Evolutionary conservation across 2,113 vertebrate genomes (phyloP), one percentile per base, ranked within the genome.

Genomic region (Taxidea taxus): DNA sequence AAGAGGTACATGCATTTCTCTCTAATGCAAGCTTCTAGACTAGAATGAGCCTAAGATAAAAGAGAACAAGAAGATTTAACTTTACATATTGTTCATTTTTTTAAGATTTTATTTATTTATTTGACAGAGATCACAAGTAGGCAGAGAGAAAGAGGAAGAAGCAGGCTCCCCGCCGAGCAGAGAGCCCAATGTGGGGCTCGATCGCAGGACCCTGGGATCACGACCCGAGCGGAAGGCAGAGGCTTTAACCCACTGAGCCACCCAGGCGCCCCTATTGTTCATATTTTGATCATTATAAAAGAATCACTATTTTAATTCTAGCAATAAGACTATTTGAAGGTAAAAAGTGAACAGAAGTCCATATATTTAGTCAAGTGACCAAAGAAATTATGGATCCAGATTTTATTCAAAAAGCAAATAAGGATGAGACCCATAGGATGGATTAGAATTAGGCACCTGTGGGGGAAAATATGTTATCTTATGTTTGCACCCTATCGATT

Each of bases 371-470:
- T 80, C 6, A n/a, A 70, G 39, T 15, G 5, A 51, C 14, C 58
- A 58, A 75, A 94, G 54, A 80, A 90, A 87, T 66, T 23, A 58
- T 3, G 8, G 51, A 23, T 44, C 11, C 47, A 68, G 18, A 49
- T 87, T 84, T 81, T 51, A 74, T 75, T 94, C 68, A 56, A 42
- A 39, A 95, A 95, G 11, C n/a, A 90, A 80, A 31, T 60, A 93
- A 93, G 87, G 49, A 29, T 4, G 58, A 86, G 62, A 56, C 10
- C 15, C 13, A 42, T 4, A n/a, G 39, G n/a, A 47, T 58, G 44
- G 29, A 74, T 39, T 21, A 68, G 25, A 66, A 83, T 70, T 64
- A 77, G 44, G 27, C 39, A 68, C 5, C 6, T 74, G 23, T 20
- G 31, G 54, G 60, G 37, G 0, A 15, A 49, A 49, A 47, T 64